phyloP scores from a whole-genome alignment of 1,140 invertebrate genomes.

The Drosophila tristis region DNA sequence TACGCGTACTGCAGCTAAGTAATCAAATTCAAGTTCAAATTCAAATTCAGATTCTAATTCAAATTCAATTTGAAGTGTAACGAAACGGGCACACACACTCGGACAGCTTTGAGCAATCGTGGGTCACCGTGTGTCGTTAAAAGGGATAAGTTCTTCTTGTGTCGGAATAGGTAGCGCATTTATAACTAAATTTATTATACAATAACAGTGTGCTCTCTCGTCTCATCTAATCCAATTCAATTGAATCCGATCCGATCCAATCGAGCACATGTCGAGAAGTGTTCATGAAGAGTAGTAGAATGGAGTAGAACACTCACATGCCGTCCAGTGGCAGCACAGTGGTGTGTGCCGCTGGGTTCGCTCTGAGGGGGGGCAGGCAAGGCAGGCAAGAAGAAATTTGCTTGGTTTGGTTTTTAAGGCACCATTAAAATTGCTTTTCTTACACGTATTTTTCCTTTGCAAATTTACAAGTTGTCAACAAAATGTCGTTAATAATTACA shows the following conservation, averaged over 20 bases:
- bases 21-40: slow-evolving; percentile 4
- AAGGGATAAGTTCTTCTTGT: slow-evolving; percentile 75
- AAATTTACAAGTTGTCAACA: slow-evolving; percentile 82
- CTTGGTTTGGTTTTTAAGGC: slow-evolving; percentile 84
- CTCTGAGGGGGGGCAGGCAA: slow-evolving; percentile 50
- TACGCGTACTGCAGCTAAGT: slow-evolving; percentile 84
- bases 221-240: too few relatives aligned
- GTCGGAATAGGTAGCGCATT: slow-evolving; percentile 57
- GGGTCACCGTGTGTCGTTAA: slow-evolving; percentile 60
- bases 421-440: slow-evolving; percentile 84
- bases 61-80: slow-evolving; percentile 43
- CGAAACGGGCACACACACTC: slow-evolving; percentile 72
- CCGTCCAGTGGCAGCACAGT: slow-evolving; percentile 17
- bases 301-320: slow-evolving; percentile 68
- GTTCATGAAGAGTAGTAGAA: slow-evolving; percentile 40
- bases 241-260: not conserved
- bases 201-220: not conserved
- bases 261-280: slow-evolving; percentile 16
- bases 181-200: slow-evolving; percentile 29
- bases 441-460: slow-evolving; percentile 84
- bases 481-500: slow-evolving; percentile 66
- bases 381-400: slow-evolving; percentile 72
- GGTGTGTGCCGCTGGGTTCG: slow-evolving; percentile 37
- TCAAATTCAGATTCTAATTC: slow-evolving; percentile 1
- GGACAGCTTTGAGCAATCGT: slow-evolving; percentile 72